phyloP scores from a whole-genome alignment of 2,888 invertebrate genomes.

The Drosophila fungiperda region DNA sequence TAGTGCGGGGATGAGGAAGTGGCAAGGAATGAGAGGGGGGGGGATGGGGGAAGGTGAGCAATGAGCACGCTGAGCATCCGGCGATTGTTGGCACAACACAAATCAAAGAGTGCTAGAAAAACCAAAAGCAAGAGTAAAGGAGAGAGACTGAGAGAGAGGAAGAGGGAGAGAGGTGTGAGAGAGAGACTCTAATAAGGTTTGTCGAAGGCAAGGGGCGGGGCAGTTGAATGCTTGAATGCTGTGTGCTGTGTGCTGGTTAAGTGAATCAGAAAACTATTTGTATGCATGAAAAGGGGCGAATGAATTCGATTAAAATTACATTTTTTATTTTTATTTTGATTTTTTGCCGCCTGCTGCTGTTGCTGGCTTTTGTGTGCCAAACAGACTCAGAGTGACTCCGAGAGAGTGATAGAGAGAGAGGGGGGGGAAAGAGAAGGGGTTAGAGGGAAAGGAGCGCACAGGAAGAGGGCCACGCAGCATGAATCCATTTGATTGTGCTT shows the following conservation, averaged over 20 bases:
- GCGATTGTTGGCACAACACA: constrained; percentile 81
- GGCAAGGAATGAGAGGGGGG: not conserved
- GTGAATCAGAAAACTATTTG: constrained; percentile 64
- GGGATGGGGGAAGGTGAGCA: not conserved
- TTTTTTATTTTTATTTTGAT: constrained; percentile 54
- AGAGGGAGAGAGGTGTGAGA: constrained; percentile 3
- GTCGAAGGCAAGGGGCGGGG: constrained; percentile 27
- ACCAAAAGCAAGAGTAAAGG: not conserved
- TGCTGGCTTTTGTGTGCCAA: constrained; percentile 38
- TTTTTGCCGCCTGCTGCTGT: constrained; percentile 55
- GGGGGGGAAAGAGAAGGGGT: not conserved
- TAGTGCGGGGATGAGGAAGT: constrained; percentile 19
- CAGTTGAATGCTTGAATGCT: constrained; percentile 40
- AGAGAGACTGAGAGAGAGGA: not conserved
- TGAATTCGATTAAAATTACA: constrained; percentile 81
- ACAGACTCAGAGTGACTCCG: not conserved
- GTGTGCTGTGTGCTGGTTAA: constrained; percentile 28
- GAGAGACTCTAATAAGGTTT: constrained; percentile 68
- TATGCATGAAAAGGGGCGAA: constrained; percentile 61
- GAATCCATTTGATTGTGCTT: constrained; percentile 75
- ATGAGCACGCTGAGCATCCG: constrained; percentile 68
- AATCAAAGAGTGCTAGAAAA: constrained; percentile 61
- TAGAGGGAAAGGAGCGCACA: constrained; percentile 12
- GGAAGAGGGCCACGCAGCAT: constrained; percentile 67
- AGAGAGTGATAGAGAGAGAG: not conserved